phyloP scores from a whole-genome alignment of 2,113 vertebrate species.

The Hippocampus comes region DNA sequence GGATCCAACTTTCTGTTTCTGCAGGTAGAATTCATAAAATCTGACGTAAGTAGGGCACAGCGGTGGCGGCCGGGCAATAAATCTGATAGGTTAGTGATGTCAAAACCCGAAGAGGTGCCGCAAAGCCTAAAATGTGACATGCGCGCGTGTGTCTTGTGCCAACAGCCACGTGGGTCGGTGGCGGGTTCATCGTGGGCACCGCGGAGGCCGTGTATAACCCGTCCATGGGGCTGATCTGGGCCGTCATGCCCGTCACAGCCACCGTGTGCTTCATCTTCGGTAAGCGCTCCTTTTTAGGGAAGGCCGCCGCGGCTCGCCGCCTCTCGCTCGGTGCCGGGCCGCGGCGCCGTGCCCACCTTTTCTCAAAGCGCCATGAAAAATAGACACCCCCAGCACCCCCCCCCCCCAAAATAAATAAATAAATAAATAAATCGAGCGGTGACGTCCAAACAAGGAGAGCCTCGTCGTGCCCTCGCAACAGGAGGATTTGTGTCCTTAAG shows the following conservation, averaged over 20 bases:
- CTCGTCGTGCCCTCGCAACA: background rate
- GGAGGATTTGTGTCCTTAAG: constrained; percentile 4
- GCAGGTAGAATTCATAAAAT: too few species aligned
- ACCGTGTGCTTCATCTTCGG: constrained; percentile 62
- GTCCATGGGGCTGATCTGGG: constrained; percentile 63
- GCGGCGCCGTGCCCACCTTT: background rate
- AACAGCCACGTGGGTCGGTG: constrained; percentile 63
- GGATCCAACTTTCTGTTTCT: too few species aligned
- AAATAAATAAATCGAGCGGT: background rate
- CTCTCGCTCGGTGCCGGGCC: background rate
- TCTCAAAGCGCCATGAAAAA: background rate
- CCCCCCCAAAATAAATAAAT: too few species aligned
- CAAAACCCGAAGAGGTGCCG: too few species aligned
- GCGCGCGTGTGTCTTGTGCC: background rate
- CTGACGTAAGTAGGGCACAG: too few species aligned
- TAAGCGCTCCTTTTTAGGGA: constrained; percentile 23
- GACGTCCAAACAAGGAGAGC: constrained; percentile 6
- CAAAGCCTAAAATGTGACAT: too few species aligned
- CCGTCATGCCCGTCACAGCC: constrained; percentile 61
- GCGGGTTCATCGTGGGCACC: constrained; percentile 61
- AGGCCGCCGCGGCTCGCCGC: background rate
- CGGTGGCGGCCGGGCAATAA: too few species aligned
- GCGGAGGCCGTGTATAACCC: constrained; percentile 63
- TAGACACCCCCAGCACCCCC: background rate
- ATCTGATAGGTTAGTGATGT: too few species aligned